Conservation (phyloP, 2,797 vertebrate genomes). For the Ctenopoma kingsleyae region DNA sequence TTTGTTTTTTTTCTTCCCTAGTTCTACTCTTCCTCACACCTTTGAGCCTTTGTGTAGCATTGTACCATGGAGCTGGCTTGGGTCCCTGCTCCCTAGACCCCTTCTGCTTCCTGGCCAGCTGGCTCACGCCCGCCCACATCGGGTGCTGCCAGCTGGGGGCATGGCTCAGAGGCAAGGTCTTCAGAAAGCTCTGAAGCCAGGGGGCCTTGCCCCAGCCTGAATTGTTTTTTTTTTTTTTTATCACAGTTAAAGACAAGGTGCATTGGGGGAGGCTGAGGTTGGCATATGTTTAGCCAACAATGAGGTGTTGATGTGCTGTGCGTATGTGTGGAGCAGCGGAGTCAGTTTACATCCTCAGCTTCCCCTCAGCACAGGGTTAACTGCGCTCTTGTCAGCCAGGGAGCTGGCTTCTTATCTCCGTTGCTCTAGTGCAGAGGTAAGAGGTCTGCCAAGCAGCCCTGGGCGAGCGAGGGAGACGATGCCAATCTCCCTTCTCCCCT, state of each 20-base stretch:
- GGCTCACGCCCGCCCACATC: slow-evolving; percentile 73
- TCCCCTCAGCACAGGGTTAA: slow-evolving; percentile 47
- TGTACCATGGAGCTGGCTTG: slow-evolving; percentile 83
- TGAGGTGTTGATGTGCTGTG: slow-evolving; percentile 25
- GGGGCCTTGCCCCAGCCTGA: slow-evolving; percentile 58
- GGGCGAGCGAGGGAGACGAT: slow-evolving; percentile 71
- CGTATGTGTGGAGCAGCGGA: slow-evolving; percentile 16
- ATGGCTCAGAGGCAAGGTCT: slow-evolving; percentile 78
- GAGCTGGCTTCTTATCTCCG: slow-evolving; percentile 53
- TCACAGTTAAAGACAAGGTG: slow-evolving; percentile 48
- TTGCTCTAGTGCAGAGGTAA: slow-evolving; percentile 53
- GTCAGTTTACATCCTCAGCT: slow-evolving; percentile 32
- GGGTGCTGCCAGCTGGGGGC: slow-evolving; percentile 79
- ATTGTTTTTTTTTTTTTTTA: slow-evolving; percentile 53
- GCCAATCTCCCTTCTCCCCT: slow-evolving; percentile 80
- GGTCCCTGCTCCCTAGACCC: slow-evolving; percentile 82
- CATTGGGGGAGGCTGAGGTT: slow-evolving; percentile 24
- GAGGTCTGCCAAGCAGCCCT: slow-evolving; percentile 69
- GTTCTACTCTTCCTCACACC: slow-evolving; percentile 84
- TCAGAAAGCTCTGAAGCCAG: slow-evolving; percentile 65
- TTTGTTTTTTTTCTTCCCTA: slow-evolving; percentile 25
- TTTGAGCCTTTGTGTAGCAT: slow-evolving; percentile 86
- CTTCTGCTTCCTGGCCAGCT: slow-evolving; percentile 85
- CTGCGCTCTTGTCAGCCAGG: neutral
- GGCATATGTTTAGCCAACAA: slow-evolving; percentile 60